Base-by-base conservation (phyloP, 1,140 invertebrate species). In the Drosophila biarmipes region DNA sequence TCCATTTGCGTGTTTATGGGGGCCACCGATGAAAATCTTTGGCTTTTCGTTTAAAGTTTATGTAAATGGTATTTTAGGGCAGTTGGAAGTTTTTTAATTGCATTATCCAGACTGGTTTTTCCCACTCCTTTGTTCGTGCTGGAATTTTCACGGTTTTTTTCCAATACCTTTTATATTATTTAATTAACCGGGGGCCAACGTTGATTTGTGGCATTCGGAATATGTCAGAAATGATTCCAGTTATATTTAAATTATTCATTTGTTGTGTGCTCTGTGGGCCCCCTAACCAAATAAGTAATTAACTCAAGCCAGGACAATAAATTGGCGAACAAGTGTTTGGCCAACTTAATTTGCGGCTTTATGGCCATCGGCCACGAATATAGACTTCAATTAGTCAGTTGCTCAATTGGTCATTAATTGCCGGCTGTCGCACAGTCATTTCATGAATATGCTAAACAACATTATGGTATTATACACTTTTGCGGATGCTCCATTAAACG, bases 1-100 rank as follows among this genome's bases (percentile, higher is more conserved):
- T 57, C 35, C 54, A 46, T 27, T 84, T 42, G 80, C 80, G 81
- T 84, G 80, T 24, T 74, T 21, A 29, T 31, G 4, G 46, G 29
- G 46, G 17, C 43, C 35, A 51, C 12, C n/a, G 63, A 56, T 69
- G 48, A 0, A 17, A 69, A 48, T 62, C 51, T 76, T 57, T 58
- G 46, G 24, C 29, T 59, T 57, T 45, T 31, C 49, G 27, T 29
- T 43, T 42, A 37, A 62, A 54, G 21, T 61, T 31, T 58, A 66
- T 61, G 19, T 40, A 59, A 64, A 78, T 77, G 27, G 11, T 27
- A 59, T 43, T 56, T 48, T 51, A 31, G 61, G 17, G 58, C 12
- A 31, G 54, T 31, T 42, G 38, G 12, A 42, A 15, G 45, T 49
- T 57, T 69, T 67, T 63, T 63, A 77, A 73, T 86, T 66, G 27